phyloP scores from a whole-genome alignment of 2,888 invertebrate species.

The Zhuqinia jingwanae region DNA sequence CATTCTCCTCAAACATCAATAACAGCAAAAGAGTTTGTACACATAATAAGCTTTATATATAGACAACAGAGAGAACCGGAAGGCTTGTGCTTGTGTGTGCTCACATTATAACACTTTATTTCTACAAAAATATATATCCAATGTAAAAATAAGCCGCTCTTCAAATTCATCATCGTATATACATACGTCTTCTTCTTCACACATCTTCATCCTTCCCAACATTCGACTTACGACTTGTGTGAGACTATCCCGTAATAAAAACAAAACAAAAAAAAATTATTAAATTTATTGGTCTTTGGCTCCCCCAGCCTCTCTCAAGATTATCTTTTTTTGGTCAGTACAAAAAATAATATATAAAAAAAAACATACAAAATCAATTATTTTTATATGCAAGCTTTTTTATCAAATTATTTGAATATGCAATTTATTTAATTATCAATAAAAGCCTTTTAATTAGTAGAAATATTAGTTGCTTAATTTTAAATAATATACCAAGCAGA shows the following conservation, averaged over 20 bases:
- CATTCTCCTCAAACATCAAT: constrained; percentile 3
- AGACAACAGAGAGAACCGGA: not conserved
- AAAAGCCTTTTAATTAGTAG: not conserved
- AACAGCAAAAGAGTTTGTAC: not conserved
- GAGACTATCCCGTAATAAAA: too few relatives aligned
- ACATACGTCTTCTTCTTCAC: not conserved
- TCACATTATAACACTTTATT: constrained; percentile 22
- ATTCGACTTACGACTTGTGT: not conserved
- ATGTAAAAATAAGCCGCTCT: not conserved
- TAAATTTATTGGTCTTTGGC: constrained; percentile 37
- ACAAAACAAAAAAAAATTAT: constrained; percentile 5
- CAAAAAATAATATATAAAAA: constrained; percentile 37
- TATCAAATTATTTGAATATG: constrained; percentile 1
- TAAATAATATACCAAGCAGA: too few relatives aligned
- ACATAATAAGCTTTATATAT: too few relatives aligned
- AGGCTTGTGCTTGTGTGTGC: not conserved
- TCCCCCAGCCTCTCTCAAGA: constrained; percentile 31
- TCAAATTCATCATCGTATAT: too few relatives aligned
- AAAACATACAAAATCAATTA: constrained; percentile 58
- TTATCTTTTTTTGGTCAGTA: constrained; percentile 62
- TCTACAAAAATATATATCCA: not conserved
- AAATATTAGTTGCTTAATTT: too few relatives aligned
- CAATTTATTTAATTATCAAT: not conserved
- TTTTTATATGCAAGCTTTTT: constrained; percentile 19
- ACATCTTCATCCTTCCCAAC: constrained; percentile 30